Base-by-base conservation (phyloP, 2,113 vertebrate genomes). In the Chinchilla lanigera region DNA sequence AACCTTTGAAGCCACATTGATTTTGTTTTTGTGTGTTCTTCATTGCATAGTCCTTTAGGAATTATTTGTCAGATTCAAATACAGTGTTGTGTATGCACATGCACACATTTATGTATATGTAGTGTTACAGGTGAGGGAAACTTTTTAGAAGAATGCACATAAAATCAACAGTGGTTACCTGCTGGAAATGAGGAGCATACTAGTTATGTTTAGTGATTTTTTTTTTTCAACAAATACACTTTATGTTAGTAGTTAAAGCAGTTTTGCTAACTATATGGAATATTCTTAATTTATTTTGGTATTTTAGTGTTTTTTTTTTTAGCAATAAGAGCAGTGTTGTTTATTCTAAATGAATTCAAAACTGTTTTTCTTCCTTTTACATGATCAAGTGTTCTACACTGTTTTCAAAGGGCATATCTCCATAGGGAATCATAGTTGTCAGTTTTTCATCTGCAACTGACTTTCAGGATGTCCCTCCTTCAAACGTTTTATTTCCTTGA, bases 251-350 rank as follows among this genome's bases (percentile, higher is more conserved):
- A 80, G 33, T 83, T 89, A 84, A 96, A 91, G 92, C 1, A 61
- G 7, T 77, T 96, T 94, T 60, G 81, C n/a, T 38, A 81, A 80
- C 73, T 93, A 16, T 73, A 65, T 58, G 41, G 41, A 7, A 3
- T 92, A 9, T 69, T 95, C 19, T 91, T 35, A 81, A 58, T 90
- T 47, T 89, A 44, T 92, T 95, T 94, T 71, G 61, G 24, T n/a
- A 85, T 85, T 96, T 96, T 81, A 63, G 26, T 86, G 83, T 97
- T 60, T 33, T 33, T 65, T 65, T 96, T 78, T 90, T 86, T 83
- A 83, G 63, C 7, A 83, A 9, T 69, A 67, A 88, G 17, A 47
- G 30, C 35, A 92, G 3, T 93, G 35, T 87, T 91, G 5, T 89
- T 77, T 93, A n/a, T 81, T 54, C 38, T 38, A 85, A 44, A n/a